Conservation (phyloP, 1,140 invertebrate species). For the Drosophila pallidifrons region DNA sequence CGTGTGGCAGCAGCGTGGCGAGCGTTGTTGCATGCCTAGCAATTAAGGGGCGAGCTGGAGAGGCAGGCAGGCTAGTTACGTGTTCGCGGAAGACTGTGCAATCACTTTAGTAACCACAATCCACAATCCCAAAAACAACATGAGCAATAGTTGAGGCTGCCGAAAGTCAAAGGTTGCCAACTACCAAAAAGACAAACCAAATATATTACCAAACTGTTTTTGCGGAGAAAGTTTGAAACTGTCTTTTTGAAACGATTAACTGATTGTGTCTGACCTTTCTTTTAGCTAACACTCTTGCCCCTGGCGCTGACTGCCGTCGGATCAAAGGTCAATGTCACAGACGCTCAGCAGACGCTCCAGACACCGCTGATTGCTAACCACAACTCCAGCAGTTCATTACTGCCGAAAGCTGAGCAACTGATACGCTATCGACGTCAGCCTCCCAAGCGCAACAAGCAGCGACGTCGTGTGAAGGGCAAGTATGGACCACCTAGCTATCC, state of each 20-base stretch:
- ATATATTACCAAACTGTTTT: constrained; percentile 31
- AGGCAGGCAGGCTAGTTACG: constrained; percentile 49
- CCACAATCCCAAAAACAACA: not conserved
- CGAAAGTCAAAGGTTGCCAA: constrained; percentile 26
- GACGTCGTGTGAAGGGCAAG: constrained; percentile 62
- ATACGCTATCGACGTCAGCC: constrained; percentile 70
- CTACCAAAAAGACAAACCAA: not conserved
- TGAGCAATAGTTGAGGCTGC: not conserved
- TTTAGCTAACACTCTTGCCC: constrained; percentile 12
- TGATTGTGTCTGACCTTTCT: constrained; percentile 12
- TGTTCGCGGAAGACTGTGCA: constrained; percentile 39
- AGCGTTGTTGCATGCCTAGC: constrained; percentile 57
- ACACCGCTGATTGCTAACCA: not conserved
- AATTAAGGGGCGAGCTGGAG: constrained; percentile 29
- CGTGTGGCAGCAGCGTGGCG: constrained; percentile 36
- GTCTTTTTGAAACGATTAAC: constrained; percentile 4
- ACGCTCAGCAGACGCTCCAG: not conserved
- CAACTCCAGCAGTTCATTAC: not conserved
- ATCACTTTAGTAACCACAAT: constrained; percentile 1
- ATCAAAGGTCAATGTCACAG: constrained; percentile 16
- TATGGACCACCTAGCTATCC: constrained; percentile 66
- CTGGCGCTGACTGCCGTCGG: not conserved
- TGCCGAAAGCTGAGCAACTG: constrained; percentile 63
- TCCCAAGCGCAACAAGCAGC: constrained; percentile 61
- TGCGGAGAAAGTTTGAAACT: constrained; percentile 24